Percentiles rank a stretch among this genome's conserved stretches.
Conservation (phyloP, 1,140 invertebrate genomes). For the Brevipalpus yothersi region DNA sequence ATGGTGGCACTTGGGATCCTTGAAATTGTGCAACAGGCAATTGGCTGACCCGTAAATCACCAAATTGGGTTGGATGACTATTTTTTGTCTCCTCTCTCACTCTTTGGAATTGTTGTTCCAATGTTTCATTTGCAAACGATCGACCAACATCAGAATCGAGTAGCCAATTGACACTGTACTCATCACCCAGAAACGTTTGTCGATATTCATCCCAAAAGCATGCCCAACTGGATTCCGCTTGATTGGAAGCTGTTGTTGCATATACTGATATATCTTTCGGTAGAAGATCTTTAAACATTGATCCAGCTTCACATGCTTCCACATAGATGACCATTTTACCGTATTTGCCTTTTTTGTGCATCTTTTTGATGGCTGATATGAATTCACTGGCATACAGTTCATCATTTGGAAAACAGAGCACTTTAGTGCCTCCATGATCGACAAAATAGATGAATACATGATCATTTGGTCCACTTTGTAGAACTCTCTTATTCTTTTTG, state of each 20-base stretch:
- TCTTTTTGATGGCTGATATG: conserved; percentile 20
- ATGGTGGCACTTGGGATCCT: not conserved
- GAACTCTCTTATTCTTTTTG: conserved; percentile 14
- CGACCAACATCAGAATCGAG: conserved; percentile 23
- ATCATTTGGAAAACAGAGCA: conserved; percentile 29
- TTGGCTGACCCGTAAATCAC: conserved; percentile 19
- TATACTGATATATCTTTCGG: conserved; percentile 32
- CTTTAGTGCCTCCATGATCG: conserved; percentile 34
- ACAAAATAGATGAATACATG: conserved; percentile 32
- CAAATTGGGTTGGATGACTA: conserved; percentile 34
- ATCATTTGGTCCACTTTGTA: conserved; percentile 21
- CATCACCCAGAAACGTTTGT: conserved; percentile 30
- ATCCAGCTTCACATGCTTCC: conserved; percentile 39
- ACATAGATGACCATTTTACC: conserved; percentile 32
- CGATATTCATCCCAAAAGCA: conserved; percentile 26
- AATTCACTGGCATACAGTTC: conserved; percentile 22
- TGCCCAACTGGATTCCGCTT: conserved; percentile 27
- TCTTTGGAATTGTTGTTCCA: conserved; percentile 29
- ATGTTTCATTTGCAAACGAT: conserved; percentile 20
- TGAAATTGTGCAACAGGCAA: not conserved
- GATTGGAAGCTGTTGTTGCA: conserved; percentile 35
- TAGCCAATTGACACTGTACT: conserved; percentile 39
- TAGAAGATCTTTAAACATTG: conserved; percentile 33
- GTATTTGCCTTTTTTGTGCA: conserved; percentile 23
- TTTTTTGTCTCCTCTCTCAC: conserved; percentile 31